These are phyloP conservation scores for Xyrauchen texanus DNA, from an alignment of 2,113 vertebrate genomes.

Conservation along the genomic window DNA sequence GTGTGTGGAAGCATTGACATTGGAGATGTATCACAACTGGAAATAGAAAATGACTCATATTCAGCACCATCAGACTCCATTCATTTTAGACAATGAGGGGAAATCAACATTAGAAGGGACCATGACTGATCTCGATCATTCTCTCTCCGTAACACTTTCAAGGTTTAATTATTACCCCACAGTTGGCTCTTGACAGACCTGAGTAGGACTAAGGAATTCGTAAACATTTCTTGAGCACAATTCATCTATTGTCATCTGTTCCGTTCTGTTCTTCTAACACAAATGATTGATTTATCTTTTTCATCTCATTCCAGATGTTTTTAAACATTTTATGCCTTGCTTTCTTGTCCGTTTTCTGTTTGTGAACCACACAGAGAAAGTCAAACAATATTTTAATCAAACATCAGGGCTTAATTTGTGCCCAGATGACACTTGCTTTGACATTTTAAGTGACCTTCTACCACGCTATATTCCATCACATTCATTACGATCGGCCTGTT, in stretches of 20 bases:
- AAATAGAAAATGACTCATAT: constrained; percentile 15
- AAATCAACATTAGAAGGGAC: constrained; percentile 2
- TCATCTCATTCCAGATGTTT: constrained; percentile 11
- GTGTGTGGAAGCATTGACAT: neutral
- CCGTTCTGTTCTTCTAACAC: neutral
- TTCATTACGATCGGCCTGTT: no score
- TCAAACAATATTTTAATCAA: neutral
- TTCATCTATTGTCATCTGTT: neutral
- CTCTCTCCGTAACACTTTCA: neutral
- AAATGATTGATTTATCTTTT: neutral
- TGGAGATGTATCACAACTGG: neutral
- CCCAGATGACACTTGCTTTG: no score
- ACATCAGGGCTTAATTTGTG: neutral
- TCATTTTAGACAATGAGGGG: neutral
- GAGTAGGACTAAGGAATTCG: constrained; percentile 53
- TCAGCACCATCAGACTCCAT: constrained; percentile 3
- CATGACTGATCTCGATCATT: neutral
- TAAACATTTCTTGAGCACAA: constrained; percentile 36
- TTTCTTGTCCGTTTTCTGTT: neutral
- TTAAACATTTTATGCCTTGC: neutral
- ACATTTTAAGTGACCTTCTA: no score
- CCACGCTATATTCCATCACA: no score
- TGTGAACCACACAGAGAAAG: neutral
- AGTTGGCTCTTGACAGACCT: constrained; percentile 35
- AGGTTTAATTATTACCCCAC: constrained; percentile 43